Evolutionary conservation across 2,888 invertebrate genomes (phyloP).

Genomic region (Caenorhabditis uteleia): DNA sequence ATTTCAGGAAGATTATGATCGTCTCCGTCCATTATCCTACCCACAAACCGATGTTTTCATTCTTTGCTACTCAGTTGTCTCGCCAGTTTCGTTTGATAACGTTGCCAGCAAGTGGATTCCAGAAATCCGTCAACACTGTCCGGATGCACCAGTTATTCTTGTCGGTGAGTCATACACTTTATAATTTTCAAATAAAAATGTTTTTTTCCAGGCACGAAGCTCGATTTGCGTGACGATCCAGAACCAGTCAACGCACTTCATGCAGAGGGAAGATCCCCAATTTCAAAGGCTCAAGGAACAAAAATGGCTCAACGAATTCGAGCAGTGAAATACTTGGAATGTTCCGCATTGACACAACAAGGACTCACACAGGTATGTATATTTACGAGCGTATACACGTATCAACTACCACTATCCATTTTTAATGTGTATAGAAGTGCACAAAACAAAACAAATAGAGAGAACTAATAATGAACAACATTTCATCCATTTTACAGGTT

Average conservation of each 20-base stretch:
- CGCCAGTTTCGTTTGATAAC: slow-evolving; percentile 98
- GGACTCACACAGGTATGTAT: slow-evolving; percentile 87
- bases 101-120: slow-evolving; percentile 99
- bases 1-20: slow-evolving; percentile 78
- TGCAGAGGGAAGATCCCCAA: slow-evolving; percentile 78
- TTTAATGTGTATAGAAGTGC: no score
- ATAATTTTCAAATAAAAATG: background rate
- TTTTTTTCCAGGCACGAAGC: slow-evolving; percentile 83
- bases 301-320: slow-evolving; percentile 89
- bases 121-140: slow-evolving; percentile 99
- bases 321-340: slow-evolving; percentile 98
- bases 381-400: no score
- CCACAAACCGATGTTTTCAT: slow-evolving; percentile 98
- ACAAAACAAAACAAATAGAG: background rate
- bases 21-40: slow-evolving; percentile 92
- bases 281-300: slow-evolving; percentile 95
- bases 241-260: slow-evolving; percentile 70
- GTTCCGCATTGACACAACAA: slow-evolving; percentile 96
- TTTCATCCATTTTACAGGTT: slow-evolving; percentile 79
- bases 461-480: background rate
- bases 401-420: no score
- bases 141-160: slow-evolving; percentile 96
- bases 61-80: slow-evolving; percentile 98
- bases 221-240: slow-evolving; percentile 96
- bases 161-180: slow-evolving; percentile 79